These are phyloP conservation scores for Eptatretus burgeri DNA, from an alignment of 2,113 vertebrate species.

Conservation along the genomic window DNA sequence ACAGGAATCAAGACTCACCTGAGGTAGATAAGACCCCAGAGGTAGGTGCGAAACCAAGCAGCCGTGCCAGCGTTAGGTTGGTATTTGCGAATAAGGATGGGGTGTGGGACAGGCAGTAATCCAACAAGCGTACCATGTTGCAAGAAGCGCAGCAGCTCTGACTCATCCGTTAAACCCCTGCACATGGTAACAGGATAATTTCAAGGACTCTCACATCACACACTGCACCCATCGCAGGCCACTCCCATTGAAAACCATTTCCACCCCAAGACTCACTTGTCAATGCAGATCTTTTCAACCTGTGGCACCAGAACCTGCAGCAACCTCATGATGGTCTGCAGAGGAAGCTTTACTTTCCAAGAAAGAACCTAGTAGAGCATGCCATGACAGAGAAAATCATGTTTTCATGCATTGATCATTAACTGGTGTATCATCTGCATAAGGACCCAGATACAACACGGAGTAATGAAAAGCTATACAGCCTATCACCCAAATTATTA, in stretches of 20 bases:
- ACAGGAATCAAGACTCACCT: too few relatives aligned
- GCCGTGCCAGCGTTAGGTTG: constrained; percentile 87
- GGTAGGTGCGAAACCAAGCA: constrained; percentile 97
- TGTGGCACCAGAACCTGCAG: constrained; percentile 86
- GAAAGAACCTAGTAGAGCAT: constrained; percentile 40
- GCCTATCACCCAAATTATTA: too few relatives aligned
- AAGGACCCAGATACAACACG: too few relatives aligned
- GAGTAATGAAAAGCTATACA: too few relatives aligned
- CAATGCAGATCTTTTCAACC: constrained; percentile 98
- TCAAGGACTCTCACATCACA: too few relatives aligned
- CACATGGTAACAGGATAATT: too few relatives aligned
- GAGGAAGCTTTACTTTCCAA: constrained; percentile 76
- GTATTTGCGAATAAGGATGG: constrained; percentile 94
- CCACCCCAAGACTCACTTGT: too few relatives aligned
- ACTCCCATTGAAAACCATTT: too few relatives aligned
- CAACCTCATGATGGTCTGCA: constrained; percentile 91
- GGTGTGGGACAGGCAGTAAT: constrained; percentile 71
- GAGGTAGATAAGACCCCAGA: constrained; percentile 96
- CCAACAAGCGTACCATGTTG: constrained; percentile 89
- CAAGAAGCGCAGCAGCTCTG: constrained; percentile 77
- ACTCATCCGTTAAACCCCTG: constrained; percentile 83
- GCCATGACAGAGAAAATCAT: too few relatives aligned
- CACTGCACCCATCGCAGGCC: too few relatives aligned
- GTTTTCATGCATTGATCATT: too few relatives aligned
- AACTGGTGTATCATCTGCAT: too few relatives aligned